Evolutionary conservation across 1,140 invertebrate genomes (phyloP).

Genomic region (Telenomus remus): DNA sequence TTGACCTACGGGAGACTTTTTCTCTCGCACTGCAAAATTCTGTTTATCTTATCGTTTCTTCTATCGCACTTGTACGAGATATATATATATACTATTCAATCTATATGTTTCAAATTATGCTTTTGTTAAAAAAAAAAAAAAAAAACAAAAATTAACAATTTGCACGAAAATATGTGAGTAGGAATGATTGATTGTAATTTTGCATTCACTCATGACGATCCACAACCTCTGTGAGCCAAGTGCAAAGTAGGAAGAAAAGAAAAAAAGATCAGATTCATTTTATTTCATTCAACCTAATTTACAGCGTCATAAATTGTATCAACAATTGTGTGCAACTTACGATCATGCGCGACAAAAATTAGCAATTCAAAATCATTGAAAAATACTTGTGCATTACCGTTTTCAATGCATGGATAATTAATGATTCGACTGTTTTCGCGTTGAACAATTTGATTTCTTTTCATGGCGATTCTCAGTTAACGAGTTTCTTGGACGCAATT

Average conservation of each 20-base stretch:
- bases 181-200: no score
- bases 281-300: conserved; percentile 33
- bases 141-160: no score
- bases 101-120: no score
- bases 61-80: no score
- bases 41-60: no score
- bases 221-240: neutral
- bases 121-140: no score
- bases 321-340: conserved; percentile 27
- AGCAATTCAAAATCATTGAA: conserved; percentile 34
- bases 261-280: conserved; percentile 6
- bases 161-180: no score
- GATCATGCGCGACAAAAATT: conserved; percentile 29
- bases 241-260: neutral
- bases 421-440: conserved; percentile 15
- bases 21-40: neutral
- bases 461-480: neutral
- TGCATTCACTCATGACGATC: neutral
- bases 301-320: conserved; percentile 28
- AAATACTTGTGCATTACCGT: conserved; percentile 36
- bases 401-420: conserved; percentile 33
- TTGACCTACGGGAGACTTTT: conserved; percentile 8
- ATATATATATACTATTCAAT: no score
- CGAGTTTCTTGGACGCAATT: conserved; percentile 1
- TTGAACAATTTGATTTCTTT: conserved; percentile 15